Conservation (phyloP, 2,888 invertebrate genomes). For the Taphrorychus bicolor region DNA sequence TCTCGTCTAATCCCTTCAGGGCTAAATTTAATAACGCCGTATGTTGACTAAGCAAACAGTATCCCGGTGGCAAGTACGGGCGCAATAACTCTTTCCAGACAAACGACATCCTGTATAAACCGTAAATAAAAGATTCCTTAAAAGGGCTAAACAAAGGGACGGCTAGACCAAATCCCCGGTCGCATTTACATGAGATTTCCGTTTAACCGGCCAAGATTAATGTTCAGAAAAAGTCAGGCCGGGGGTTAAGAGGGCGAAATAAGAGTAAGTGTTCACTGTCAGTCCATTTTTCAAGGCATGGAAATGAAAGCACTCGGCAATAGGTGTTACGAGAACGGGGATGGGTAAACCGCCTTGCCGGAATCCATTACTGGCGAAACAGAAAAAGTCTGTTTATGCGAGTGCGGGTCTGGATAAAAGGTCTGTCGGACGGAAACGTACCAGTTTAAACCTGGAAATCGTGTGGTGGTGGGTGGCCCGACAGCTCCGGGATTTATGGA, state of each 20-base stretch:
- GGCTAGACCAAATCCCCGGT: conserved; percentile 25
- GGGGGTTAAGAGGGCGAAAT: conserved; percentile 48
- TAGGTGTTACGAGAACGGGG: conserved; percentile 10
- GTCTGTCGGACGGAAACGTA: conserved; percentile 25
- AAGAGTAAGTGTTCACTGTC: conserved; percentile 49
- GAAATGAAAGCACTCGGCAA: conserved; percentile 22
- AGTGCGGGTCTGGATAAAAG: conserved; percentile 21
- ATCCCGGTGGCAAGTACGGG: neutral
- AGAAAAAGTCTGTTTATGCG: conserved; percentile 37
- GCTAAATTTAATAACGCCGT: conserved; percentile 3
- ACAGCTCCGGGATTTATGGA: conserved; percentile 18
- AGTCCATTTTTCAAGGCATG: conserved; percentile 49
- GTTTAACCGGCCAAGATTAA: conserved; percentile 47
- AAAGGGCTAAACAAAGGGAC: conserved; percentile 30
- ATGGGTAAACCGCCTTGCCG: conserved; percentile 23
- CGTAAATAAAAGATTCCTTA: conserved; percentile 19
- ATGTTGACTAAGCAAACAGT: neutral
- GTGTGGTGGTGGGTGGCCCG: conserved; percentile 19
- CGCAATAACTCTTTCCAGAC: neutral
- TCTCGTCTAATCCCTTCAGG: neutral
- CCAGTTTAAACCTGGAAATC: conserved; percentile 27
- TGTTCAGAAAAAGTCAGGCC: conserved; percentile 46
- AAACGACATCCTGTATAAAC: conserved; percentile 20
- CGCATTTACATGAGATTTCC: conserved; percentile 46
- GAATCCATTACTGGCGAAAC: conserved; percentile 34